These are phyloP conservation scores for Rousettus leschenaultii DNA, from an alignment of 2,113 vertebrate genomes.

Conservation along the genomic window DNA sequence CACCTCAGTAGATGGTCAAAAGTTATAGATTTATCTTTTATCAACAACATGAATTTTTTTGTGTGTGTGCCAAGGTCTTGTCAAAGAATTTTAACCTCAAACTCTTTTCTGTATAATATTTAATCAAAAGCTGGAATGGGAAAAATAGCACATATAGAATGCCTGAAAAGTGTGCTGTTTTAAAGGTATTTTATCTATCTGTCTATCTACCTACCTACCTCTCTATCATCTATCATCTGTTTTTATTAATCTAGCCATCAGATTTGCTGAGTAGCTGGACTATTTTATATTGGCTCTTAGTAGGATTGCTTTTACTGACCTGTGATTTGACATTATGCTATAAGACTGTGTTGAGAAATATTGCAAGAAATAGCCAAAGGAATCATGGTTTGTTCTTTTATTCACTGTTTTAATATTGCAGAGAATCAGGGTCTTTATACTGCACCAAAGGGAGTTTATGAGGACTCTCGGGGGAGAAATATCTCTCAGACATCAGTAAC, in stretches of 20 bases:
- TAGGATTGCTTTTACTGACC: neutral
- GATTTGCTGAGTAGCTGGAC: neutral
- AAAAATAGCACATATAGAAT: neutral
- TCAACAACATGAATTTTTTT: neutral
- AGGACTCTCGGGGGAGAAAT: neutral
- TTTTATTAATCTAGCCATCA: neutral
- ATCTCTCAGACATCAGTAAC: neutral
- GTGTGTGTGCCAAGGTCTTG: neutral
- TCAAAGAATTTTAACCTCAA: conserved; percentile 6
- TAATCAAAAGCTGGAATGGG: neutral
- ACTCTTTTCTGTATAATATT: neutral
- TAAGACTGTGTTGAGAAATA: neutral
- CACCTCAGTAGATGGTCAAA: neutral
- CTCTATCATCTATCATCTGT: neutral
- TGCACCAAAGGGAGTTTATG: neutral
- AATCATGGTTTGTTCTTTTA: conserved; percentile 1
- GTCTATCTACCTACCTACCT: neutral
- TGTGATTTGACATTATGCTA: neutral
- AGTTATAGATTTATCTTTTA: conserved; percentile 24
- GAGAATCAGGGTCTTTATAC: neutral
- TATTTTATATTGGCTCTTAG: neutral
- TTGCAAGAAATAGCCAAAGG: neutral
- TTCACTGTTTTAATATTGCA: conserved; percentile 3
- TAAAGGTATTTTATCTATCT: neutral
- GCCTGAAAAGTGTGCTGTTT: neutral